A percentile compares a stretch with the other conserved stretches of the same genome.
phyloP scores from a whole-genome alignment of 1,140 invertebrate genomes.

The Phymastichus coffea region DNA sequence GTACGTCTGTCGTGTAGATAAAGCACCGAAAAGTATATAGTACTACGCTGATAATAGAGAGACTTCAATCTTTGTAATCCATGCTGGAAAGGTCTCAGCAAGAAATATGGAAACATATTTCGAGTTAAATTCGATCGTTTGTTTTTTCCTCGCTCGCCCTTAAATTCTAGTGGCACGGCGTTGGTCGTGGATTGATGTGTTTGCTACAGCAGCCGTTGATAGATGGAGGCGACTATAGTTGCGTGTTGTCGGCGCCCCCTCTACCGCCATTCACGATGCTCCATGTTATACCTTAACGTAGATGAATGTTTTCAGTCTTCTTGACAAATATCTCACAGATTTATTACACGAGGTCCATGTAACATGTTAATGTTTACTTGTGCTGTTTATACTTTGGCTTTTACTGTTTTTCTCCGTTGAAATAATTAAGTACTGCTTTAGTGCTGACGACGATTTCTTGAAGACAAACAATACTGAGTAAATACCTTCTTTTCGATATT shows the following conservation, averaged over 20 bases:
- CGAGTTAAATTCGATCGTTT: slow-evolving; percentile 19
- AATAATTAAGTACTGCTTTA: too few relatives aligned
- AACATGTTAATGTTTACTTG: too few relatives aligned
- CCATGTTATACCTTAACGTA: slow-evolving; percentile 37
- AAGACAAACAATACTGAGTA: too few relatives aligned
- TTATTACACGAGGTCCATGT: slow-evolving; percentile 55
- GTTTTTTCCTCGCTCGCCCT: slow-evolving; percentile 36
- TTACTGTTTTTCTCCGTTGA: too few relatives aligned
- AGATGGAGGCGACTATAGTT: slow-evolving; percentile 45
- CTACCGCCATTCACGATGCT: slow-evolving; percentile 30
- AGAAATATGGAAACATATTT: slow-evolving; percentile 35
- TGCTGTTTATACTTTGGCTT: too few relatives aligned
- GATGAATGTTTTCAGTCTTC: slow-evolving; percentile 49
- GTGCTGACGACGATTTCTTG: too few relatives aligned
- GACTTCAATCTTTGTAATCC: too few relatives aligned
- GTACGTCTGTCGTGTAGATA: too few relatives aligned
- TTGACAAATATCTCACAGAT: slow-evolving; percentile 49
- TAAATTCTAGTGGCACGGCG: slow-evolving; percentile 42
- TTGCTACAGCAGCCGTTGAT: slow-evolving; percentile 48
- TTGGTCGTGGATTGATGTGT: slow-evolving; percentile 50
- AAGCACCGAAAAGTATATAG: too few relatives aligned
- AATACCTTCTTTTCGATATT: too few relatives aligned
- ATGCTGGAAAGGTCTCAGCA: slow-evolving; percentile 33
- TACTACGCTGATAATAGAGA: too few relatives aligned
- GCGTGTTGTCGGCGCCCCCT: slow-evolving; percentile 45